Base-by-base conservation (phyloP, 2,113 vertebrate genomes). In the Catharus minimus region DNA sequence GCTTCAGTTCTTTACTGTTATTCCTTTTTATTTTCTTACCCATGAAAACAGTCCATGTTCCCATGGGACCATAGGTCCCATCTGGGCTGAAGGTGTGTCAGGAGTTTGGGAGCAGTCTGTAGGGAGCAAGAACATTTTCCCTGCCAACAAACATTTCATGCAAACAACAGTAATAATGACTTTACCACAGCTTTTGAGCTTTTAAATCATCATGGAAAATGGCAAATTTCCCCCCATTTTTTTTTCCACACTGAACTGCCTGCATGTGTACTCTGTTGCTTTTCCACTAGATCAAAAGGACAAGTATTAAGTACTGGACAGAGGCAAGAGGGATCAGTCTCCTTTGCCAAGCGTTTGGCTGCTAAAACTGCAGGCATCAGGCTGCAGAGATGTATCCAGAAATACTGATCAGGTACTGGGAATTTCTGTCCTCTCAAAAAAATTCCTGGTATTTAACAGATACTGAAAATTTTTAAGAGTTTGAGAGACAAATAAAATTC, bases 131-230 rank as follows among this genome's bases (percentile, higher is more conserved):
- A 86, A 43, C 7, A 4, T 32, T 47, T 47, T 67, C 55, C 30
- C 26, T 75, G 55, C 36, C 44, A 71, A 26, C 0, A 0, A 82
- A 56, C 11, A 36, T 55, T 21, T 30, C 39, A 56, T 1, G 5
- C 30, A 38, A 78, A 64, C 13, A 47, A 33, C n/a, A n/a, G 4
- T 5, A 64, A 66, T 12, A 47, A 36, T 32, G 10, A 74, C 23
- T 68, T 82, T 55, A 46, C 46, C 36, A 47, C 16, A 78, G 36
- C 20, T 72, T 82, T 78, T 18, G 22, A 86, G 47, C 5, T 72
- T 85, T 85, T 33, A 75, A 90, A 53, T 44, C 28, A 24, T 22
- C 19, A 33, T 2, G 6, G 28, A 33, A 75, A 86, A 66, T 7
- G 4, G 33, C 9, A 58, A 50, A 22, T 28, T 55, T 50, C 33